Evolutionary conservation across 2,113 vertebrate species (phyloP).

Genomic region (Stigmatopora argus): DNA sequence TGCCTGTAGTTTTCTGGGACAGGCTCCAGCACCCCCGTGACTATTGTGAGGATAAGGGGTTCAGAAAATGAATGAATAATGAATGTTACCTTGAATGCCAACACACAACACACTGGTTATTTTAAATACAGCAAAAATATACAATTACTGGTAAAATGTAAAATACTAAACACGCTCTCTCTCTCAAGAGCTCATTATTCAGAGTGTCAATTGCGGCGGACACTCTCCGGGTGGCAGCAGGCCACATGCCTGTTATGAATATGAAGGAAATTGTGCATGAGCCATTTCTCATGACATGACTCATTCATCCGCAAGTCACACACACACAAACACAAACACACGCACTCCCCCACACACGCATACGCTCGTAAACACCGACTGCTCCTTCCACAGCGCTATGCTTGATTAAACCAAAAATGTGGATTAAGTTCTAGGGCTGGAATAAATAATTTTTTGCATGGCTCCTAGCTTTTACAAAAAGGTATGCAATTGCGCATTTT

Average conservation of each 20-base stretch:
- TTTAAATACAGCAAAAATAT: conserved; percentile 23
- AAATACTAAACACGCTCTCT: conserved; percentile 19
- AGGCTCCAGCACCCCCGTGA: too few species aligned
- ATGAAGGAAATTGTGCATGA: conserved; percentile 70
- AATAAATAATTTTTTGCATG: conserved; percentile 21
- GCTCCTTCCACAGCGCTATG: conserved; percentile 29
- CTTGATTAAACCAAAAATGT: conserved; percentile 56
- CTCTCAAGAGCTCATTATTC: conserved; percentile 54
- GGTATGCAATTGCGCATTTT: conserved; percentile 11
- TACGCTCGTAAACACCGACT: conserved; percentile 26
- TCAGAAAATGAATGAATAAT: too few species aligned
- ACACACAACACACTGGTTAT: conserved; percentile 9
- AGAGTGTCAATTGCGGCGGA: conserved; percentile 56
- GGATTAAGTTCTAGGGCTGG: conserved; percentile 44
- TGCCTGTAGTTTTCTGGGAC: too few species aligned
- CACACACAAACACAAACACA: conserved; percentile 35
- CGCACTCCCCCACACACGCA: conserved; percentile 12
- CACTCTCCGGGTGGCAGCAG: conserved; percentile 47
- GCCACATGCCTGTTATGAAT: conserved; percentile 67
- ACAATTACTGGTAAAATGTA: conserved; percentile 16
- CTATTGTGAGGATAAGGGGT: too few species aligned
- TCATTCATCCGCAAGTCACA: conserved; percentile 57
- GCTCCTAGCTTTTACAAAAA: conserved; percentile 29
- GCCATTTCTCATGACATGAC: conserved; percentile 62
- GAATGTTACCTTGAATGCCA: background rate